phyloP scores from a whole-genome alignment of 92 coral and sea anemone species.

The Umimayanthus chanpuru region DNA sequence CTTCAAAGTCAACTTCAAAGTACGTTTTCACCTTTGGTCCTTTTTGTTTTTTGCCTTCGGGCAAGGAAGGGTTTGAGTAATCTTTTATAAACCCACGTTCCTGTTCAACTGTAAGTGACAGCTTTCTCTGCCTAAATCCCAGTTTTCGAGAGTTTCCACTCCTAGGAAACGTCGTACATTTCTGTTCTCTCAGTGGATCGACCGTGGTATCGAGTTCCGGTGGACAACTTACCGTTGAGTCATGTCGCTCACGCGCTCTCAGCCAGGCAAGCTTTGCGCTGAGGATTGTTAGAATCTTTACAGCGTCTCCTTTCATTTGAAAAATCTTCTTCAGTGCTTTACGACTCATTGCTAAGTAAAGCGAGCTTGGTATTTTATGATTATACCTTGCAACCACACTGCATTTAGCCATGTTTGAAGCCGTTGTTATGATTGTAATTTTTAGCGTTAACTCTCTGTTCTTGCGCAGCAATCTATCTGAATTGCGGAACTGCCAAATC shows the following conservation, averaged over 20 bases:
- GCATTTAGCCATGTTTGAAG: slow-evolving; percentile 31
- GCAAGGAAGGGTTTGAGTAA: slow-evolving; percentile 12
- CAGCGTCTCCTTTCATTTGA: slow-evolving; percentile 41
- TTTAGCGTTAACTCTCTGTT: background rate
- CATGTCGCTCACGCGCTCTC: slow-evolving; percentile 14
- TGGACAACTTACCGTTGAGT: slow-evolving; percentile 33
- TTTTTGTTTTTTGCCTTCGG: slow-evolving; percentile 19
- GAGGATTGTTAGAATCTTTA: slow-evolving; percentile 16
- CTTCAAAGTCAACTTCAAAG: slow-evolving; percentile 43
- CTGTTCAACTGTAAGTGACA: slow-evolving; percentile 37
- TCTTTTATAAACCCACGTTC: slow-evolving; percentile 28
- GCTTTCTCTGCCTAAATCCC: slow-evolving; percentile 15
- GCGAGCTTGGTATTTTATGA: slow-evolving; percentile 25
- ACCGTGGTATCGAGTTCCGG: slow-evolving; percentile 8
- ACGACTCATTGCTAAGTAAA: slow-evolving; percentile 29
- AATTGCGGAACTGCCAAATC: background rate
- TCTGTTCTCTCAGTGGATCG: slow-evolving; percentile 36
- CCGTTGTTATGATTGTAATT: background rate
- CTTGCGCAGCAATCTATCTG: background rate
- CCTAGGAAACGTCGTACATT: slow-evolving; percentile 11
- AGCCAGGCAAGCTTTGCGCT: slow-evolving; percentile 13
- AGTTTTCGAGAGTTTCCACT: slow-evolving; percentile 24
- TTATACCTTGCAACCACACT: slow-evolving; percentile 25
- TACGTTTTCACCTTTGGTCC: slow-evolving; percentile 35
- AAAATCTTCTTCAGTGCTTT: slow-evolving; percentile 31